Conservation (phyloP, 2,888 invertebrate species). For the Kuschelorhynchus macadamiae region DNA sequence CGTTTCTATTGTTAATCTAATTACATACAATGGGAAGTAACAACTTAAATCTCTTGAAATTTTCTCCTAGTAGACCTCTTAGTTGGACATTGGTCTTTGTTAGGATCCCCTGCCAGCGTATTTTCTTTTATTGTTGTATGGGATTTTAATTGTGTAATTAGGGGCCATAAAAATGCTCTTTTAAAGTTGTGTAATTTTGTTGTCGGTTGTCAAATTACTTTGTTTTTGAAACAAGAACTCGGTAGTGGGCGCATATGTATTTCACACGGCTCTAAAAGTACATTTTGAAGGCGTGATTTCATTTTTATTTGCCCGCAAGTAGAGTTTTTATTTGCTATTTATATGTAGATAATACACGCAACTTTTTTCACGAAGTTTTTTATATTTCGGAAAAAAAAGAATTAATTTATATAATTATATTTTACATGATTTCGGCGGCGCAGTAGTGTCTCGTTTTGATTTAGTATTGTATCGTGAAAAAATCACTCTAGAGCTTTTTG, state of each 20-base stretch:
- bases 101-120: constrained; percentile 25
- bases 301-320: too few species aligned
- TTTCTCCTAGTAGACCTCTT: constrained; percentile 41
- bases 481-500: too few species aligned
- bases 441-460: too few species aligned
- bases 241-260: constrained; percentile 1
- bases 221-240: constrained; percentile 6
- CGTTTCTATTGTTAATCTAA: constrained; percentile 51
- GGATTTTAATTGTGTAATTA: constrained; percentile 51
- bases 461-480: too few species aligned
- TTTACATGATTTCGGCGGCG: too few species aligned
- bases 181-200: constrained; percentile 30
- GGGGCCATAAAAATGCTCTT: constrained; percentile 46
- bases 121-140: constrained; percentile 46
- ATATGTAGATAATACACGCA: too few species aligned
- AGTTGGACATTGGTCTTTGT: constrained; percentile 46
- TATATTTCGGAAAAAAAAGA: too few species aligned
- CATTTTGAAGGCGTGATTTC: too few species aligned
- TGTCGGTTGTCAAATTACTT: constrained; percentile 28
- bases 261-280: constrained; percentile 5
- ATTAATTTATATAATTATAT: too few species aligned
- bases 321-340: too few species aligned
- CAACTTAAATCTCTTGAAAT: constrained; percentile 44
- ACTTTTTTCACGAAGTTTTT: too few species aligned
- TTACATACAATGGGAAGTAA: constrained; percentile 49